These are phyloP conservation scores for Periplaneta americana DNA, from an alignment of 1,140 invertebrate genomes.

Conservation along the genomic window DNA sequence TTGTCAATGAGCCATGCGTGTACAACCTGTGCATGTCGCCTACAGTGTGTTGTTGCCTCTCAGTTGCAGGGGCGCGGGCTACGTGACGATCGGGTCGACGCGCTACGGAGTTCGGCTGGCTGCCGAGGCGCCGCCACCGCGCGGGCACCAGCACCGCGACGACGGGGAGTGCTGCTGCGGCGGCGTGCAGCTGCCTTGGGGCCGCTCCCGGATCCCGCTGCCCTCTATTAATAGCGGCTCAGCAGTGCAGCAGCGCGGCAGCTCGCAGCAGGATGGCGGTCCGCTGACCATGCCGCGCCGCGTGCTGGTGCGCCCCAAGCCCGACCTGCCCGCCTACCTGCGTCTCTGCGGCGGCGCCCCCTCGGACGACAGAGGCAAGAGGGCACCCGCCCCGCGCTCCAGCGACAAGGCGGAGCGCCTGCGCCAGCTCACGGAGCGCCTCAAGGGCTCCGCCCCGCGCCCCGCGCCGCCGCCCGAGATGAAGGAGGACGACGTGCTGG, in stretches of 20 bases:
- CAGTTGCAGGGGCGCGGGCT: slow-evolving; percentile 31
- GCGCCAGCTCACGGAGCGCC: slow-evolving; percentile 67
- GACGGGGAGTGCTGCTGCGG: slow-evolving; percentile 18
- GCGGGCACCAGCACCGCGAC: slow-evolving; percentile 21
- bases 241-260: slow-evolving; percentile 34
- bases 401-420: slow-evolving; percentile 59
- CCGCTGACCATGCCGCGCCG: slow-evolving; percentile 19
- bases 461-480: slow-evolving; percentile 20
- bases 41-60: neutral
- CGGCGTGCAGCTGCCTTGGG: slow-evolving; percentile 13
- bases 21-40: no score
- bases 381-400: slow-evolving; percentile 42
- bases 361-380: slow-evolving; percentile 28
- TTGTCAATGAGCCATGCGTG: no score
- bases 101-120: slow-evolving; percentile 50
- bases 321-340: slow-evolving; percentile 24
- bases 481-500: slow-evolving; percentile 31
- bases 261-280: slow-evolving; percentile 19
- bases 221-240: slow-evolving; percentile 35
- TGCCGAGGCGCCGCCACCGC: slow-evolving; percentile 20
- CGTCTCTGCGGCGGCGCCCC: neutral
- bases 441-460: slow-evolving; percentile 46
- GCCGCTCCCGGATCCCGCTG: slow-evolving; percentile 31
- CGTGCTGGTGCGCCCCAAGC: slow-evolving; percentile 21
- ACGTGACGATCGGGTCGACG: slow-evolving; percentile 50